Evolutionary conservation across 2,113 vertebrate species (phyloP).

Genomic region (Chloropsis hardwickii): DNA sequence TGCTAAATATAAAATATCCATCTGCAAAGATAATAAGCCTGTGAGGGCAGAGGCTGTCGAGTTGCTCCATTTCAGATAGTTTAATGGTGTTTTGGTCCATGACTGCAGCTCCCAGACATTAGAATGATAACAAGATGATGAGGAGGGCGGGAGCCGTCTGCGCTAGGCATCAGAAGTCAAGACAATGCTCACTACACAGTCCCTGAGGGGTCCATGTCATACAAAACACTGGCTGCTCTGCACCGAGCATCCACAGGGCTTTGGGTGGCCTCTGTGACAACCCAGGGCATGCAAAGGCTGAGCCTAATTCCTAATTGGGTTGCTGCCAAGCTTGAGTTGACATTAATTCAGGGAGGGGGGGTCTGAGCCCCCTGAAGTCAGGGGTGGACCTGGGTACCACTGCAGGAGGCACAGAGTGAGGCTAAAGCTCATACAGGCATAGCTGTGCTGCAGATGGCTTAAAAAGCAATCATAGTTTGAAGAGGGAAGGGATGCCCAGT

Average conservation of each 20-base stretch:
- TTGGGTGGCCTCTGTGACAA: not conserved
- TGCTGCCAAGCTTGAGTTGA: fast-evolving
- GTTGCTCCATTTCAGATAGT: conserved; percentile 52
- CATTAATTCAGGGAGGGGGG: no score
- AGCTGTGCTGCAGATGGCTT: not conserved
- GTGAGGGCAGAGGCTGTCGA: conserved; percentile 41
- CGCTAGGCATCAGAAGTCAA: not conserved
- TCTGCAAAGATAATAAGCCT: conserved; percentile 53
- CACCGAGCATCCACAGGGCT: not conserved
- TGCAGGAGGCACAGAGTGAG: not conserved
- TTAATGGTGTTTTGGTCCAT: conserved; percentile 56
- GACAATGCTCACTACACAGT: fast-evolving
- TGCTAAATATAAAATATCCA: conserved; percentile 62
- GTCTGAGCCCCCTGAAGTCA: fast-evolving
- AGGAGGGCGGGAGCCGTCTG: conserved; percentile 23
- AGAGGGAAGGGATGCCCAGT: not conserved
- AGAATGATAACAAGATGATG: conserved; percentile 46
- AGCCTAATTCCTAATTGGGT: not conserved
- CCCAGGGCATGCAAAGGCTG: not conserved
- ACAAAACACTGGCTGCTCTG: not conserved
- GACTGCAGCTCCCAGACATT: conserved; percentile 46
- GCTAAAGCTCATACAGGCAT: not conserved
- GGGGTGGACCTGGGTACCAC: not conserved
- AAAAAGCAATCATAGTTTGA: not conserved
- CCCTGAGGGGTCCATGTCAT: not conserved